A percentile compares a stretch with the other conserved stretches of the same genome.
phyloP scores from a whole-genome alignment of 2,797 vertebrate genomes.

The Danio choprae region DNA sequence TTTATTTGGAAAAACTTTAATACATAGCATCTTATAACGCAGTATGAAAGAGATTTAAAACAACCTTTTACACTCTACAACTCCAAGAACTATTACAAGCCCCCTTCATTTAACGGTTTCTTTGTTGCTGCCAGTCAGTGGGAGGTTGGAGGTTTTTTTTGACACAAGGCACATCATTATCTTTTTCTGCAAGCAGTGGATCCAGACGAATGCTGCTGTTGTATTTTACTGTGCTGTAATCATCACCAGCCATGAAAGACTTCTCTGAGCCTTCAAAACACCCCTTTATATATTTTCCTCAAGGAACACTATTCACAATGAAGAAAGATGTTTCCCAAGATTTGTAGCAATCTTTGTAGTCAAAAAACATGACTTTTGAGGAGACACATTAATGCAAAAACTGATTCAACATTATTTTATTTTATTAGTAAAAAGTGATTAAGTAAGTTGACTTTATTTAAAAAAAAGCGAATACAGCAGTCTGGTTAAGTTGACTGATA shows the following conservation, averaged over 20 bases:
- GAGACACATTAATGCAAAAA: not conserved
- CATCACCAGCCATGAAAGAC: constrained; percentile 25
- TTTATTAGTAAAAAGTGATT: not conserved
- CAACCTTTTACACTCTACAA: not conserved
- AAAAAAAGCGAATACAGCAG: too few relatives aligned
- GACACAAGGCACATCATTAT: constrained; percentile 25
- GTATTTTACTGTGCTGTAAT: constrained; percentile 34
- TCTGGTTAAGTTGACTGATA: not conserved
- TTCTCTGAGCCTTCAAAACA: constrained; percentile 19
- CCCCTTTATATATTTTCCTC: constrained; percentile 4
- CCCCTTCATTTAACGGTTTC: not conserved
- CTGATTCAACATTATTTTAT: not conserved
- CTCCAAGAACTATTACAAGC: not conserved
- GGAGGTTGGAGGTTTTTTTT: constrained; percentile 2
- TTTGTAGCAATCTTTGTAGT: not conserved
- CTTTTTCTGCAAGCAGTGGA: not conserved
- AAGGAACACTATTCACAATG: not conserved
- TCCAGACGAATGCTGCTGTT: constrained; percentile 11
- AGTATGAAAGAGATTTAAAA: not conserved
- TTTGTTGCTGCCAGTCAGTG: not conserved
- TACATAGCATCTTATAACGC: not conserved
- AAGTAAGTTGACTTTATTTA: too few relatives aligned
- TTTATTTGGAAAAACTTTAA: not conserved
- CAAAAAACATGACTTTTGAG: not conserved
- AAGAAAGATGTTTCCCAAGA: not conserved